Conservation (phyloP, 2,888 invertebrate species). For the Tanypteryx hageni region DNA sequence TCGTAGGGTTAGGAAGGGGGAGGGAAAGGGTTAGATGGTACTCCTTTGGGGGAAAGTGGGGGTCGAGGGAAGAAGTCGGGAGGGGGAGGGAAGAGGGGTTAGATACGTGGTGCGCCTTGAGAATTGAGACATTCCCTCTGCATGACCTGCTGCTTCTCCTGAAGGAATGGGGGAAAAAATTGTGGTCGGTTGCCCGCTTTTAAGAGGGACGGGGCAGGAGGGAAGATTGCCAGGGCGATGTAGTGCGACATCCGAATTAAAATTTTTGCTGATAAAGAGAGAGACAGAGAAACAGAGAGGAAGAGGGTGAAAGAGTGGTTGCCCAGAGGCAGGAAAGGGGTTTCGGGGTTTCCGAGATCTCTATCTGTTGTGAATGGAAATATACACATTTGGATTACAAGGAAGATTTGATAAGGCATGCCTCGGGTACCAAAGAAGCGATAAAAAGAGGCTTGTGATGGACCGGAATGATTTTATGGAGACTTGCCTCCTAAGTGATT, state of each 20-base stretch:
- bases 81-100: neutral
- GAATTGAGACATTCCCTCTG: neutral
- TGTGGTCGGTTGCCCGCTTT: neutral
- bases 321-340: neutral
- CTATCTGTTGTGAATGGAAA: neutral
- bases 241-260: neutral
- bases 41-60: neutral
- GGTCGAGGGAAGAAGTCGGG: neutral
- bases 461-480: neutral
- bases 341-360: neutral
- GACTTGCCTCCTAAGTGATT: neutral
- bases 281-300: neutral
- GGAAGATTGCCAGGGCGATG: neutral
- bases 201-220: neutral
- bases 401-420: neutral
- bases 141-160: neutral
- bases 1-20: neutral
- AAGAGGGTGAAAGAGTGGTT: neutral
- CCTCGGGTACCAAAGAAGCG: neutral
- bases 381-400: neutral
- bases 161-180: neutral
- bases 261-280: neutral
- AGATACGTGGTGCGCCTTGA: neutral
- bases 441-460: neutral
- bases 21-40: neutral